A percentile compares a stretch with the other conserved stretches of the same genome.
Conservation (phyloP, 2,888 invertebrate genomes). For the Amphipoea oculea region DNA sequence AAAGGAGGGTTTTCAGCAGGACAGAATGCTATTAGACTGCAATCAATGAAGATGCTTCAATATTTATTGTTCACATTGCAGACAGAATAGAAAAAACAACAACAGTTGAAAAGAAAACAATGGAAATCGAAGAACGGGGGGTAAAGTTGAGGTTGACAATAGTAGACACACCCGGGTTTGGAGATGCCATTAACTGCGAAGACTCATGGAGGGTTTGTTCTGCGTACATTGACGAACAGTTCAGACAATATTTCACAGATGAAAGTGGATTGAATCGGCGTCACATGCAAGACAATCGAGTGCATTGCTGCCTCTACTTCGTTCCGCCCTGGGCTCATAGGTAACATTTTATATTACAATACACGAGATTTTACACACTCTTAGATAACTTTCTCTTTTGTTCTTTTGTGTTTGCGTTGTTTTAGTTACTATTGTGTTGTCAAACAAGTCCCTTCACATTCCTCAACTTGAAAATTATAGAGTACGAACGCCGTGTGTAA, state of each 20-base stretch:
- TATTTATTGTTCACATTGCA: conserved; percentile 73
- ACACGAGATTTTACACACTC: conserved; percentile 40
- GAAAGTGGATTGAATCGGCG: conserved; percentile 98
- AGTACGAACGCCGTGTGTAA: conserved; percentile 69
- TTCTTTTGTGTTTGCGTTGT: conserved; percentile 59
- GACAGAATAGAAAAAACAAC: conserved; percentile 93
- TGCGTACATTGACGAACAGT: conserved; percentile 98
- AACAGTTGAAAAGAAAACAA: conserved; percentile 94
- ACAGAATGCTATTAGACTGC: not conserved
- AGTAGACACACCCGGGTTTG: conserved; percentile 99
- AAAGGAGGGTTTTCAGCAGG: not conserved
- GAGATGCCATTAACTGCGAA: conserved; percentile 97
- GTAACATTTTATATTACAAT: conserved; percentile 85
- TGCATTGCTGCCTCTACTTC: conserved; percentile 98
- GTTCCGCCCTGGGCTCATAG: conserved; percentile 99
- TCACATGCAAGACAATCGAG: conserved; percentile 98
- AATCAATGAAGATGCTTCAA: not conserved
- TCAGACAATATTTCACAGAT: conserved; percentile 95
- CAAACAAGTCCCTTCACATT: conserved; percentile 41
- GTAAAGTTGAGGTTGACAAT: conserved; percentile 97
- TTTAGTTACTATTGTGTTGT: conserved; percentile 61
- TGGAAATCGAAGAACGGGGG: conserved; percentile 98
- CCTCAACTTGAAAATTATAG: conserved; percentile 45
- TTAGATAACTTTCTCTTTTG: conserved; percentile 60
- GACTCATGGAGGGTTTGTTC: conserved; percentile 98